Evolutionary conservation across 2,113 vertebrate species (phyloP), one percentile per base, ranked within the genome.

Genomic region (Chaenocephalus aceratus): DNA sequence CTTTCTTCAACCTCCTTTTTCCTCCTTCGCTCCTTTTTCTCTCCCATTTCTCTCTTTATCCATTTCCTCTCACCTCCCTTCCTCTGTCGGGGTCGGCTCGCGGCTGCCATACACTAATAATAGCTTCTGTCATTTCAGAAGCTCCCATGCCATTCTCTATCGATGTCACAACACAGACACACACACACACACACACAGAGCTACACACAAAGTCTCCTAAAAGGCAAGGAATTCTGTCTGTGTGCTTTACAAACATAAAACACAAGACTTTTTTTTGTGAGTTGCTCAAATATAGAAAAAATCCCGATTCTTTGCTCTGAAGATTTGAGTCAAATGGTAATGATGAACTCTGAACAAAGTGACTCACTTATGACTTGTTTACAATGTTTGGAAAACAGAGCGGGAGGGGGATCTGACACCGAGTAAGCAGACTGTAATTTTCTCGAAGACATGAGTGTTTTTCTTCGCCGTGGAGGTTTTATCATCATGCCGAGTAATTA

Each of bases 51-150:
- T 48, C 53, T 36, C 34, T 16, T 36, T 54, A 5, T 51, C 64
- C 51, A 21, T 36, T 58, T 65, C 67, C 72, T 79, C 61, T 71
- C 70, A 23, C 78, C 75, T 79, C 70, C 26, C 66, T 52, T 79
- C 69, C 57, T 56, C 49, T 10, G 73, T 18, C 84, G 74, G 77
- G 80, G 82, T 69, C 70, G 80, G 79, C 75, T 86, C 67, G 73
- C 80, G 82, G 78, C 87, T 86, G 80, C 69, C 41, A 46, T 10
- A 11, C 68, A 78, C 88, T 90, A 92, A 91, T 91, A 91, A 93
- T 93, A 94, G 85, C 66, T 68, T 76, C 81, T 86, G 86, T 90
- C 88, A 72, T 89, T 72, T 91, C 81, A 65, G 73, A 79, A 70
- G 75, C 85, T 71, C 79, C 65, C 23, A 52, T 87, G 76, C 68